Evolutionary conservation across 2,113 vertebrate species (phyloP), one percentile per base, ranked within the genome.

Genomic region (Paracanthobrama guichenoti): DNA sequence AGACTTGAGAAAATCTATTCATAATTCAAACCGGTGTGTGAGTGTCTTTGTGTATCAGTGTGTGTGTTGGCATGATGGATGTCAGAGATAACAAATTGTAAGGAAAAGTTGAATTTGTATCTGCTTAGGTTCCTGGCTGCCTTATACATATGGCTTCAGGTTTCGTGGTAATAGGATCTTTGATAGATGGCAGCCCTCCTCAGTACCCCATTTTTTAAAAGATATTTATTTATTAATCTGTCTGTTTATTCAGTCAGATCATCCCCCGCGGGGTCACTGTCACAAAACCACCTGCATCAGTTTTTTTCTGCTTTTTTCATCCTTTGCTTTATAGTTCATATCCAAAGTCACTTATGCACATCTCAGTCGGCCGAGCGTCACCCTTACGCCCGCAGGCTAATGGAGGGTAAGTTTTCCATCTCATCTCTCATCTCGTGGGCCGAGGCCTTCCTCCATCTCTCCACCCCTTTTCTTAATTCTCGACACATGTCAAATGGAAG

Each of bases 21-120:
- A 93, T 93, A 93, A 93, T 92, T 93, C 92, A 48, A 22, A 44
- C 39, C 14, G 16, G 26, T 57, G 24, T 71, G 48, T 50, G 71
- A 67, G 64, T 35, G 16, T 39, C 31, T 39, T 53, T 75, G 24
- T 75, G 72, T 26, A 26, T 74, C 6, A 55, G 53, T 26, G 72
- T 75, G 72, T 53, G 46, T 28, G 39, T 44, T 46, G 42, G 69
- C 12, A 12, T 73, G 69, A 57, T 16, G 53, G 86, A 86, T 93
- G 93, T 94, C 93, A 94, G 79, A 87, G 88, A 89, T 95, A 95
- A 94, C 92, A 93, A 93, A 94, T 95, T 91, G 92, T 53, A 84
- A 78, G 60, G 12, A 77, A 90, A 91, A 75, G 91, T 90, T 89
- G 90, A 92, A 93, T 94, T 93, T 93, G 91, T 93, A 93, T 93